Percentiles rank a stretch among this genome's conserved stretches.
These are phyloP conservation scores for Corticium candelabrum DNA, from an alignment of 37 sponge, comb jelly and placozoan species.

Conservation along the genomic window DNA sequence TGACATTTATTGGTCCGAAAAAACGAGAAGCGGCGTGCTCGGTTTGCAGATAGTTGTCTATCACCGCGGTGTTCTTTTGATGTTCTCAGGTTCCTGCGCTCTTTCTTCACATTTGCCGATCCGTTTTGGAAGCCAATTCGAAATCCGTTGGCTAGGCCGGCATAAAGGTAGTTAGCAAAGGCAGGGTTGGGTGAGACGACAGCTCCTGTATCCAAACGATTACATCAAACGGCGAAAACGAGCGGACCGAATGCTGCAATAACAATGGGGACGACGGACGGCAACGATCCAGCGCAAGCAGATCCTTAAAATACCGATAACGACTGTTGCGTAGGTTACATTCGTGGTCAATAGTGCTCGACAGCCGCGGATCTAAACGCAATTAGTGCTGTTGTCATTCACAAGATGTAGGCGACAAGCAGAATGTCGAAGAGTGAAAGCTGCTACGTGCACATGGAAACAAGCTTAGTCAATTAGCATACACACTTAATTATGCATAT, in stretches of 20 bases:
- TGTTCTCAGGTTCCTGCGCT: no score
- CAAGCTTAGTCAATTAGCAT: no score
- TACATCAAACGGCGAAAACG: not conserved
- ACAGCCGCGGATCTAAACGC: no score
- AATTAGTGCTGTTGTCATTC: no score
- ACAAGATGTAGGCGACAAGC: no score
- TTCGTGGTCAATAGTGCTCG: no score
- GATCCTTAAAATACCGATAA: not conserved
- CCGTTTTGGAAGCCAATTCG: not conserved
- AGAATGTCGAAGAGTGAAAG: no score
- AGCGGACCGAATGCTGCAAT: no score
- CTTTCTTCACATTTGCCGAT: not conserved
- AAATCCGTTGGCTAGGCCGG: slow-evolving; percentile 13
- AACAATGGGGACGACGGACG: not conserved
- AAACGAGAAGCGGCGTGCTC: not conserved
- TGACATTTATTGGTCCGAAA: not conserved
- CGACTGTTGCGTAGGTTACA: not conserved
- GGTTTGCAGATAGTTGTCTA: not conserved
- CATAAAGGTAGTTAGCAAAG: slow-evolving; percentile 22
- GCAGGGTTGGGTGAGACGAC: not conserved
- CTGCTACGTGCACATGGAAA: no score
- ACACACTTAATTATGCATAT: no score
- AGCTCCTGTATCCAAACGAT: not conserved
- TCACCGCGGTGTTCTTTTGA: not conserved
- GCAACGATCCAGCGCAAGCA: not conserved